Evolutionary conservation across 2,797 vertebrate species (phyloP).

Genomic region (Etheostoma perlongum): DNA sequence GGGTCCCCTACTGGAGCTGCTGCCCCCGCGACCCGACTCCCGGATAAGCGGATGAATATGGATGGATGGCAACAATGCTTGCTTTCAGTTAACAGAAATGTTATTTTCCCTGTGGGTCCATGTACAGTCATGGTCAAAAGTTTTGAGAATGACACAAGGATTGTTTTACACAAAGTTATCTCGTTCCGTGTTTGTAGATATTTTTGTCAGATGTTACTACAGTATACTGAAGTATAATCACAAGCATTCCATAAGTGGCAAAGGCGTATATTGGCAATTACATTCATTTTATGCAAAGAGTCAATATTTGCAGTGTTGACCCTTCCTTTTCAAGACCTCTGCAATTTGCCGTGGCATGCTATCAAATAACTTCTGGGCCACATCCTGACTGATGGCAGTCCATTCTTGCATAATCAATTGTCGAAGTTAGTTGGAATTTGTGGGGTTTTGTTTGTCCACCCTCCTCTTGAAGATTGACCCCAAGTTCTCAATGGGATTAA

Average conservation of each 20-base stretch:
- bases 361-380: not conserved
- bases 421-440: constrained; percentile 6
- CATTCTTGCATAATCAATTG: constrained; percentile 3
- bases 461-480: no score
- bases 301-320: constrained; percentile 4
- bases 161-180: not conserved
- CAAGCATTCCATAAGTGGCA: not conserved
- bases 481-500: not conserved
- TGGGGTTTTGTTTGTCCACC: not conserved
- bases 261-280: not conserved
- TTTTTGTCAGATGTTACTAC: not conserved
- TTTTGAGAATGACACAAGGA: not conserved
- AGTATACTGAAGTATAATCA: not conserved
- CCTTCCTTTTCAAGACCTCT: constrained; percentile 5
- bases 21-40: no score
- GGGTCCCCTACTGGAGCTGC: no score
- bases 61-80: no score
- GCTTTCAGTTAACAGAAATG: no score
- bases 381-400: not conserved
- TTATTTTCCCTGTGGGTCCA: no score
- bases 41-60: no score
- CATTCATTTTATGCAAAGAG: not conserved
- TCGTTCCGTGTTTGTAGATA: constrained; percentile 1
- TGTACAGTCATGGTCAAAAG: not conserved
- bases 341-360: not conserved